Conservation (phyloP, 2,888 invertebrate species). For the Sarcophaga caerulescens region DNA sequence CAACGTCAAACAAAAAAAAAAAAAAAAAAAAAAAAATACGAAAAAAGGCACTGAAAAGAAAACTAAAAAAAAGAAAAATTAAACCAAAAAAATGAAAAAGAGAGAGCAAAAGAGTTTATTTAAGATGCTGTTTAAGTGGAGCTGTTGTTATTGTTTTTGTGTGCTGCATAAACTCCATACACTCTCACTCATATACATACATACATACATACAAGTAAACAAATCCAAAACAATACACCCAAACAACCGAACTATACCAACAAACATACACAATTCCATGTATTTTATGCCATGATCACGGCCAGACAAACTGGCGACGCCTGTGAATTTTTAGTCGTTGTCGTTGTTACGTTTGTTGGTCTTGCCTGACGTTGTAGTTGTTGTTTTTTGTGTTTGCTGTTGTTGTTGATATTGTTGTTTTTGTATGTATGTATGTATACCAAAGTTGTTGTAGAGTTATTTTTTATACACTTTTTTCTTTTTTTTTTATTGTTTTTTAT, state of each 20-base stretch:
- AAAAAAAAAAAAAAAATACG: neutral
- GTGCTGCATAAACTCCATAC: constrained; percentile 41
- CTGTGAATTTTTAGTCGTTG: constrained; percentile 75
- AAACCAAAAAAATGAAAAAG: neutral
- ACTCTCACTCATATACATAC: neutral
- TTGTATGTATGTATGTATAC: constrained; percentile 44
- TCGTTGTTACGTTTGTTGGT: constrained; percentile 34
- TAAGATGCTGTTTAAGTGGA: constrained; percentile 51
- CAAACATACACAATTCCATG: constrained; percentile 48
- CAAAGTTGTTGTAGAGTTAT: constrained; percentile 61
- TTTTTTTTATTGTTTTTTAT: neutral
- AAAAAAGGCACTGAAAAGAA: constrained; percentile 36
- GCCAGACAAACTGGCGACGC: constrained; percentile 79
- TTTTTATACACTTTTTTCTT: constrained; percentile 10
- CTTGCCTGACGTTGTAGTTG: constrained; percentile 19
- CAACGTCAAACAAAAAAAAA: constrained; percentile 18
- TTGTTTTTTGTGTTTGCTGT: constrained; percentile 10
- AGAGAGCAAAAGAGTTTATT: constrained; percentile 40
- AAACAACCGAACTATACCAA: neutral
- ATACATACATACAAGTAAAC: neutral
- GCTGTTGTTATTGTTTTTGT: constrained; percentile 31
- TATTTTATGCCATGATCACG: constrained; percentile 70
- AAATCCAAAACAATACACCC: neutral
- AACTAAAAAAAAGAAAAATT: constrained; percentile 18
- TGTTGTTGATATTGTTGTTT: constrained; percentile 57